These are phyloP conservation scores for Neoitamus cyanurus DNA, from an alignment of 2,888 invertebrate genomes.

Conservation along the genomic window DNA sequence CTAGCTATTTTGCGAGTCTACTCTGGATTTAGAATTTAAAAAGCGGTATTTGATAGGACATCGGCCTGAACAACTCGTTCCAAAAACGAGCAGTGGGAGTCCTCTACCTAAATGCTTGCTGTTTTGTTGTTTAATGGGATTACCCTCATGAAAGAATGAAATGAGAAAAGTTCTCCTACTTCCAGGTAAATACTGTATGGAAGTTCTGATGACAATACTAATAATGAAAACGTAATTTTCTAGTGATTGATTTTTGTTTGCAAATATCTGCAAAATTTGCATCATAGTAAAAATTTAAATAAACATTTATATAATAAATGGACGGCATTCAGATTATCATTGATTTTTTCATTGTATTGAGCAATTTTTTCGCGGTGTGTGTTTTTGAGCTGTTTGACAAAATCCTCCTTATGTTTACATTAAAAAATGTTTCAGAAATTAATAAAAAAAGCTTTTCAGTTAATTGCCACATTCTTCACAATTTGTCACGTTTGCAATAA, in stretches of 20 bases:
- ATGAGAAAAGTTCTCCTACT: slow-evolving; percentile 3
- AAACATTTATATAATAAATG: slow-evolving; percentile 53
- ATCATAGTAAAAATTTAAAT: slow-evolving; percentile 46
- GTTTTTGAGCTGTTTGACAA: slow-evolving; percentile 37
- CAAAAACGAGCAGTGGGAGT: slow-evolving; percentile 11
- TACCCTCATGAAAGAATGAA: slow-evolving; percentile 14
- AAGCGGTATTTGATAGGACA: not conserved
- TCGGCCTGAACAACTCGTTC: not conserved
- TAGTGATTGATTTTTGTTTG: slow-evolving; percentile 38
- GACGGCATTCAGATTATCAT: slow-evolving; percentile 53
- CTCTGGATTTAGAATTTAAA: not conserved
- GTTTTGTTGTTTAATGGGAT: not conserved
- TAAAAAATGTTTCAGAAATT: not conserved
- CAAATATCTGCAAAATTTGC: slow-evolving; percentile 43
- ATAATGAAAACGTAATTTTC: slow-evolving; percentile 16
- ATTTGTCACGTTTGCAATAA: slow-evolving; percentile 6
- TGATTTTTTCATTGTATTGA: slow-evolving; percentile 40
- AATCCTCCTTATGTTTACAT: slow-evolving; percentile 27
- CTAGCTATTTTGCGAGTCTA: not conserved
- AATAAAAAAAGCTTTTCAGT: not conserved
- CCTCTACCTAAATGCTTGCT: slow-evolving; percentile 20
- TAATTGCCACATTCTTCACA: not conserved
- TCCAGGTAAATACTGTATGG: slow-evolving; percentile 8
- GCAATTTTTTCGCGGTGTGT: slow-evolving; percentile 16
- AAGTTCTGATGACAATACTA: slow-evolving; percentile 45